Base-by-base conservation (phyloP, 2,888 invertebrate genomes). In the Linnaemya vulpina region DNA sequence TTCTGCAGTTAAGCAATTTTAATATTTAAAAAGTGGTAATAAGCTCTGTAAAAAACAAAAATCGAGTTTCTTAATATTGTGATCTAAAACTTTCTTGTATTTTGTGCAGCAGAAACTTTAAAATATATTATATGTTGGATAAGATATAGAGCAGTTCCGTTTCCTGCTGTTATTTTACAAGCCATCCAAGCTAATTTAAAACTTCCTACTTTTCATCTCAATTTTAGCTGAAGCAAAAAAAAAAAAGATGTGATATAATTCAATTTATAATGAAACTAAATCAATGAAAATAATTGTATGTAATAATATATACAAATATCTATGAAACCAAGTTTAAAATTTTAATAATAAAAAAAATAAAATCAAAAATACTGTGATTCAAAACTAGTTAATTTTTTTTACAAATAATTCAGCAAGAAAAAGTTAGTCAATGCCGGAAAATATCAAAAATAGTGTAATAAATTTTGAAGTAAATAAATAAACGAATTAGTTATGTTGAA, bases 401-500 rank as follows among this genome's bases (percentile, higher is more conserved):
- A 60, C 15, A 3, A 53, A 70, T 20, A 78, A 70, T 25, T 68
- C 51, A 78, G 30, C 40, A 78, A 78, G n/a, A 63, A 62, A 58
- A 63, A 55, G 65, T 67, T 76, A 73, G 68, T 75, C 22, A 82
- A 85, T 85, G 75, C 70, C 75, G 78, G 85, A 67, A 77, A 25
- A 40, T 8, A 65, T 30, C 46, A 8, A 65, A 65, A 60, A 35
- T 80, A 84, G 55, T 55, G 60, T 58, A 81, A 74, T 76, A 53
- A 85, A 83, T 83, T 63, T 73, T 60, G 13, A 70, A 85, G 53
- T 20, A 67, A 63, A 20, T 20, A 68, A 74, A 73, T 46, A 78
- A 84, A 70, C 75, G 67, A 73, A 86, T 83, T 83, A 89, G 90
- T 88, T 84, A 92, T 91, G 91, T 89, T 92, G 87, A 90, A 88